A percentile compares a stretch with the other conserved stretches of the same genome.
Conservation (phyloP, 2,113 vertebrate genomes). For the Prunella himalayana region DNA sequence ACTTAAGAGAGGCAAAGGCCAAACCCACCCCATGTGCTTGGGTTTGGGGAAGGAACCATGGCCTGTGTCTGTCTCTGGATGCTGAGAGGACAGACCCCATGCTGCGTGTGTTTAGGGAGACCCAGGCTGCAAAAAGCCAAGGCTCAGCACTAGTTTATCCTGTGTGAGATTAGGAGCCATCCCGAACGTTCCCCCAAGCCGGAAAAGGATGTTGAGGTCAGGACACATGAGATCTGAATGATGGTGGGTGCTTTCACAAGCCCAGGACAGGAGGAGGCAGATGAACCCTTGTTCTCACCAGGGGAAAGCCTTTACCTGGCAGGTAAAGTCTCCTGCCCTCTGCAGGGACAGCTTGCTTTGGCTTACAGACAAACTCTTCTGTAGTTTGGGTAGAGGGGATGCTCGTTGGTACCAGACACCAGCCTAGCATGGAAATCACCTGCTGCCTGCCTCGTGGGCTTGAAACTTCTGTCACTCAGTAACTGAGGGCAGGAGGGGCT, state of each 20-base stretch:
- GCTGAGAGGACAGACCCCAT: not conserved
- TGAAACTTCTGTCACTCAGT: not conserved
- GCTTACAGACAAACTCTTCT: not conserved
- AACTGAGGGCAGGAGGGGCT: not conserved
- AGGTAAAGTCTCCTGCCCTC: not conserved
- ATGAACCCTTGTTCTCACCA: not conserved
- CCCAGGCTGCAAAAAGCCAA: not conserved
- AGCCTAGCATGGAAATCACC: not conserved
- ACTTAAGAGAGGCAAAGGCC: not conserved
- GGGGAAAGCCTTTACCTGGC: not conserved
- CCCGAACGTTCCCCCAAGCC: not conserved
- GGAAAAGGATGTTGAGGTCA: not conserved
- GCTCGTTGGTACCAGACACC: fast-evolving
- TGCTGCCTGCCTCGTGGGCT: not conserved
- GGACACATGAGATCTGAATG: not conserved
- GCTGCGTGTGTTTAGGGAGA: fast-evolving
- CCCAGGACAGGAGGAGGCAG: not conserved
- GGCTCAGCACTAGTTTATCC: not conserved
- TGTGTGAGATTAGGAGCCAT: not conserved
- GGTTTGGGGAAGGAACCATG: not conserved
- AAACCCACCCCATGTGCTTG: not conserved
- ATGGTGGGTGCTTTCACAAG: not conserved
- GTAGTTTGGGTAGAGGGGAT: not conserved
- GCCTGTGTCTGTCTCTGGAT: not conserved
- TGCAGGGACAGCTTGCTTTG: not conserved